Conservation (phyloP, 2,888 invertebrate genomes). For the Agrochola lota region DNA sequence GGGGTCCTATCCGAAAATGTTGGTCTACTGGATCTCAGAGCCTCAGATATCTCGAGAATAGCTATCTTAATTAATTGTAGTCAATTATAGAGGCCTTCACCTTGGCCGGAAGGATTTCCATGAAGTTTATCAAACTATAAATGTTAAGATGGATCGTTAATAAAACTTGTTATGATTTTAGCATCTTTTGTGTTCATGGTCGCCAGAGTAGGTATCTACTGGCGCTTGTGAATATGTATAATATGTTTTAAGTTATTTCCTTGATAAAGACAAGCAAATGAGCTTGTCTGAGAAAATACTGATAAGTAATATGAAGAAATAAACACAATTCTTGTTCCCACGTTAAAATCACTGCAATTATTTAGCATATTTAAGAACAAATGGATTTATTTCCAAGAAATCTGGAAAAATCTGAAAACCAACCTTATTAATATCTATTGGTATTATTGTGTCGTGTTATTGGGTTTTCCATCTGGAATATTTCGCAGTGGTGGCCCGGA, state of each 20-base stretch:
- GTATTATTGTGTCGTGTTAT: neutral
- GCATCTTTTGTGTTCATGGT: neutral
- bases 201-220: neutral
- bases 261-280: neutral
- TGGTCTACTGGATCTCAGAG: neutral
- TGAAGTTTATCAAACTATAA: slow-evolving; percentile 4
- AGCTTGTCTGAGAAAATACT: neutral
- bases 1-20: neutral
- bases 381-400: neutral
- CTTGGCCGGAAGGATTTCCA: slow-evolving; percentile 3
- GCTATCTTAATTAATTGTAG: neutral
- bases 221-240: neutral
- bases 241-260: neutral
- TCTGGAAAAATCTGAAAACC: neutral
- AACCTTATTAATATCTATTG: neutral
- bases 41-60: neutral
- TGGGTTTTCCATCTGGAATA: neutral
- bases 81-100: neutral
- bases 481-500: neutral
- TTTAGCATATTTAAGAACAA: neutral
- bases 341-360: neutral
- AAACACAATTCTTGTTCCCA: neutral
- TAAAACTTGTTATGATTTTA: slow-evolving; percentile 9
- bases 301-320: neutral
- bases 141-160: neutral